These are phyloP conservation scores for Ariolimax columbianus DNA, from an alignment of 2,888 invertebrate species.

Conservation along the genomic window DNA sequence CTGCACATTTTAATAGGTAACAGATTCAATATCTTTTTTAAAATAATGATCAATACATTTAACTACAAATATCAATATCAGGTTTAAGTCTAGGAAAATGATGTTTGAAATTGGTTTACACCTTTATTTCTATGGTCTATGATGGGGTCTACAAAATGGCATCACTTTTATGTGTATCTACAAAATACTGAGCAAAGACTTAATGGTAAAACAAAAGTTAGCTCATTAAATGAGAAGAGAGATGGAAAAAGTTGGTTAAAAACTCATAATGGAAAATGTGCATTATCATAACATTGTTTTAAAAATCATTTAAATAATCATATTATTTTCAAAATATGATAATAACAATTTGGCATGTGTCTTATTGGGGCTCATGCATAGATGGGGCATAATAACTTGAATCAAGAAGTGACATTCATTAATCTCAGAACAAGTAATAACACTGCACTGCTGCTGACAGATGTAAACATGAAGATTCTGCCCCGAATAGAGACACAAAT, in stretches of 20 bases:
- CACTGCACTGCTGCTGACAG: constrained; percentile 26
- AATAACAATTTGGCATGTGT: constrained; percentile 31
- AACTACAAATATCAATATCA: constrained; percentile 19
- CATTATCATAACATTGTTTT: constrained; percentile 26
- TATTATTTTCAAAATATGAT: neutral
- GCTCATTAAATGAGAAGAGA: neutral
- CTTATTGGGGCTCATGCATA: constrained; percentile 15
- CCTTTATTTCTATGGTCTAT: neutral
- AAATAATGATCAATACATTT: neutral
- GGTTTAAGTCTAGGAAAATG: neutral
- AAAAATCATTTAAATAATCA: constrained; percentile 20
- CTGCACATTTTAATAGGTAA: constrained; percentile 13
- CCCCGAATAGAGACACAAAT: constrained; percentile 35
- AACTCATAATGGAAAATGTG: neutral
- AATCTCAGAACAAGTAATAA: constrained; percentile 1
- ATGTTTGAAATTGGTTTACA: neutral
- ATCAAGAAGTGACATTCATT: constrained; percentile 14
- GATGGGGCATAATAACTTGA: neutral
- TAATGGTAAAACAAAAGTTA: neutral
- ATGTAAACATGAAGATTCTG: constrained; percentile 34
- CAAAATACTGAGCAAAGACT: neutral
- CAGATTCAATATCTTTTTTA: neutral
- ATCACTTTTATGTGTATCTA: neutral
- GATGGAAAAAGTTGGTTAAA: neutral
- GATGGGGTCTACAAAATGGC: neutral